phyloP scores from a whole-genome alignment of 2,797 vertebrate species.

The Phataginus tricuspis region DNA sequence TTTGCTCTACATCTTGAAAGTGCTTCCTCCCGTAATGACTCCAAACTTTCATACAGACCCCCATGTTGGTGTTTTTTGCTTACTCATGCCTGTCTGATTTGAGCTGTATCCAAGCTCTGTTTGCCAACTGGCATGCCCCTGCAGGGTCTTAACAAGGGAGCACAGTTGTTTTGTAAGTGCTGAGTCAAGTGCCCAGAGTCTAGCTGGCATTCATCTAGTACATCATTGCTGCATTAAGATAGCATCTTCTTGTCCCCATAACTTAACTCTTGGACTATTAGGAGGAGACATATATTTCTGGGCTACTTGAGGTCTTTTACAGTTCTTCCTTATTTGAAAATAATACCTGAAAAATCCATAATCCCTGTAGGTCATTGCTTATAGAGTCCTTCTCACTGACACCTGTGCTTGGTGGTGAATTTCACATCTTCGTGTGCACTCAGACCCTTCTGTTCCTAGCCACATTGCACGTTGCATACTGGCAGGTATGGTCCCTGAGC shows the following conservation, averaged over 20 bases:
- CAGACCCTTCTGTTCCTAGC: background rate
- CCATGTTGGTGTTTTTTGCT: constrained; percentile 23
- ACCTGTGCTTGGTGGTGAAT: background rate
- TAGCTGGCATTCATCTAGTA: background rate
- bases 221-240: constrained; percentile 31
- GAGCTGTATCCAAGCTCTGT: background rate
- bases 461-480: too few species aligned
- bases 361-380: background rate
- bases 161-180: background rate
- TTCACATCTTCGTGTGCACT: background rate
- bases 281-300: background rate
- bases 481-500: background rate
- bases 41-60: background rate
- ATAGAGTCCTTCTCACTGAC: background rate
- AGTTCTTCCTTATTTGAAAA: background rate
- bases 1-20: background rate
- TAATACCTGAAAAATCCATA: background rate
- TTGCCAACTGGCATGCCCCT: constrained; percentile 54
- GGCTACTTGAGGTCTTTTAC: background rate
- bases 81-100: constrained; percentile 65
- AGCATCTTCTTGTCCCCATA: constrained; percentile 19
- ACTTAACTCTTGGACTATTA: background rate
- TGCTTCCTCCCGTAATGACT: background rate
- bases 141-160: constrained; percentile 49
- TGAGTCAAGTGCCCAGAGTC: constrained; percentile 26